Conservation (phyloP, 2,888 invertebrate genomes). For the Hypselothyrea guttata region DNA sequence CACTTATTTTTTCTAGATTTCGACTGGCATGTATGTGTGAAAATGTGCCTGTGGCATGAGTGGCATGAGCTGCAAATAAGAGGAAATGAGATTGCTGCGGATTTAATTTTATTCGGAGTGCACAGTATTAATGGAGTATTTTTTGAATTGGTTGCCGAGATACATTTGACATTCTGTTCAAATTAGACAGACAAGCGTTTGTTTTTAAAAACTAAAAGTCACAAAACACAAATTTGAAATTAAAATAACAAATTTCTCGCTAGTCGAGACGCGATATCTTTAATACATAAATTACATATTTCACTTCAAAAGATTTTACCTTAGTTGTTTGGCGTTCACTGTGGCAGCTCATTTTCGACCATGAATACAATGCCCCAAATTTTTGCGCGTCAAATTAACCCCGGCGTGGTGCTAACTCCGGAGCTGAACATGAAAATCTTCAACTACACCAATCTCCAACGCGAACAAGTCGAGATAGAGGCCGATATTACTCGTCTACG, state of each 20-base stretch:
- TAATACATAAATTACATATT: slow-evolving; percentile 24
- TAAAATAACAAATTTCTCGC: slow-evolving; percentile 16
- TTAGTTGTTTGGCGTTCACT: neutral
- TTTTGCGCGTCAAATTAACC: slow-evolving; percentile 50
- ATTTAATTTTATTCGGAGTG: slow-evolving; percentile 47
- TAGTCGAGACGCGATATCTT: slow-evolving; percentile 16
- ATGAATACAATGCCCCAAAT: slow-evolving; percentile 31
- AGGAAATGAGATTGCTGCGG: slow-evolving; percentile 69
- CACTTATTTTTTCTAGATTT: neutral
- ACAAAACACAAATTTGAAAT: slow-evolving; percentile 7
- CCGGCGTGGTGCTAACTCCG: slow-evolving; percentile 49
- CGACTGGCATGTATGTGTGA: neutral
- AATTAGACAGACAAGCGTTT: slow-evolving; percentile 27
- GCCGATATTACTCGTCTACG: slow-evolving; percentile 38
- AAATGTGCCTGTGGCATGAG: slow-evolving; percentile 1
- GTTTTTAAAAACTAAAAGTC: slow-evolving; percentile 4
- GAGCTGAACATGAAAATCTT: slow-evolving; percentile 50
- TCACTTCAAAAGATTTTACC: slow-evolving; percentile 2
- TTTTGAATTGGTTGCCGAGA: slow-evolving; percentile 34
- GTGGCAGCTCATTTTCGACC: neutral
- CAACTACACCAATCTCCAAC: slow-evolving; percentile 33
- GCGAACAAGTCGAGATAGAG: slow-evolving; percentile 41
- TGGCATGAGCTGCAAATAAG: slow-evolving; percentile 42
- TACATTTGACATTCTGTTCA: neutral
- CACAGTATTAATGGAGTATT: slow-evolving; percentile 31